Evolutionary conservation across 2,113 vertebrate genomes (phyloP).

Genomic region (Bombycilla garrulus): DNA sequence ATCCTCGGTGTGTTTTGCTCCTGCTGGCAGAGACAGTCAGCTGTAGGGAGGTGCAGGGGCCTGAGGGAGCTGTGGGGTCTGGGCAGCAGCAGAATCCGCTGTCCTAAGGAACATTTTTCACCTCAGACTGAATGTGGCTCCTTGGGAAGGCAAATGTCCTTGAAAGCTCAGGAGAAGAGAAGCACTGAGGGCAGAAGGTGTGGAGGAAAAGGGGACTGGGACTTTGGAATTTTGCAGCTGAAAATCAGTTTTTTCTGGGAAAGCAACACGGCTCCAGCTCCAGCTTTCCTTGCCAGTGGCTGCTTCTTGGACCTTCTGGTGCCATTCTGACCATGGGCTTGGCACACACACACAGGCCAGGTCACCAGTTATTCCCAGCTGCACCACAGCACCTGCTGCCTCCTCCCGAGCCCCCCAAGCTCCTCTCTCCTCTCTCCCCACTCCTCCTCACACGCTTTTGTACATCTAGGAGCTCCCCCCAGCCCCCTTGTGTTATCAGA

Average conservation of each 20-base stretch:
- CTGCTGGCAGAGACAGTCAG: neutral
- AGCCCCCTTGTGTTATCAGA: constrained; percentile 53
- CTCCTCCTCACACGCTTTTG: neutral
- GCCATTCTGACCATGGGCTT: accelerated
- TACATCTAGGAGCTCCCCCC: neutral
- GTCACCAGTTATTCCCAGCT: neutral
- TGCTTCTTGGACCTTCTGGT: neutral
- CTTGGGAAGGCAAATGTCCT: neutral
- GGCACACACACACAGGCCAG: neutral
- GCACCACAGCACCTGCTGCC: neutral
- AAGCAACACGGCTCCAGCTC: accelerated
- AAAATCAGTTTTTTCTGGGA: neutral
- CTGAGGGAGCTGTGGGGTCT: neutral
- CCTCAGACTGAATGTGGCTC: neutral
- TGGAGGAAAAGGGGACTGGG: neutral
- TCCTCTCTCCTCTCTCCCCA: neutral
- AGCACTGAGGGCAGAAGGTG: accelerated
- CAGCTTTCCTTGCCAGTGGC: neutral
- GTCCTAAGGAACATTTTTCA: neutral
- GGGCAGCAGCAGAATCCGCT: neutral
- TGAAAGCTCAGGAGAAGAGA: neutral
- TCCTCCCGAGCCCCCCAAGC: neutral
- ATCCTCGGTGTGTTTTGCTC: neutral
- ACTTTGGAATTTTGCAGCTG: neutral
- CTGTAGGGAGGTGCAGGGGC: neutral